Evolutionary conservation across 2,888 invertebrate genomes (phyloP), one percentile per base, ranked within the genome.

Genomic region (Tetrapedia diversipes): DNA sequence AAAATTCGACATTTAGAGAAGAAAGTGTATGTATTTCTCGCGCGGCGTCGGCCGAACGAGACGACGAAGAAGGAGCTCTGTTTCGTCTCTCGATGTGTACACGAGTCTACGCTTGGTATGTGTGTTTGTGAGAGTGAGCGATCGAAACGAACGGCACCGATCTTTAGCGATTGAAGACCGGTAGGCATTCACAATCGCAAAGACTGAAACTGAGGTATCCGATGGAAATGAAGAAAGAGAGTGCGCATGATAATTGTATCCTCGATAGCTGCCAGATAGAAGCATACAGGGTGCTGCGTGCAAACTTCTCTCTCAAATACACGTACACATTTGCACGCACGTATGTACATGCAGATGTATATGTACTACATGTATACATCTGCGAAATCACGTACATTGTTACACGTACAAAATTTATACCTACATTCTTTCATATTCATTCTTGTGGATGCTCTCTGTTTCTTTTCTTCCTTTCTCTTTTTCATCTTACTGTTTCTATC

Each of bases 11-110:
- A 60, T 67, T 57, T 32, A 29, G 49, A 68, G 61, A 79, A 64
- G 68, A 79, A 64, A 78, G 77, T 71, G 71, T 47, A 57, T 56
- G 70, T 74, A 64, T 78, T 67, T 64, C 74, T 67, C 76, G 78
- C 76, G 71, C 80, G 72, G 84, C 69, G 81, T 74, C 82, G 78
- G 74, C 57, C 67, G 67, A 78, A 74, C 72, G 82, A 69, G 56
- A 56, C 73, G 68, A 68, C 70, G 67, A 60, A 60, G 66, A 57
- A 70, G 72, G 61, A 69, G 79, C 60, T 61, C 69, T 57, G 64
- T 34, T 57, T 65, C 64, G 65, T 45, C 32, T 68, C 57, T 60
- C 61, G 73, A 71, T 53, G 68, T 69, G 34, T 78, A 65, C 56
- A 60, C 73, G 73, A 69, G 49, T n/a, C 43, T 60, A 54, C 32